These are phyloP conservation scores for Pelecanoides urinatrix DNA, from an alignment of 2,113 vertebrate species.

Conservation along the genomic window DNA sequence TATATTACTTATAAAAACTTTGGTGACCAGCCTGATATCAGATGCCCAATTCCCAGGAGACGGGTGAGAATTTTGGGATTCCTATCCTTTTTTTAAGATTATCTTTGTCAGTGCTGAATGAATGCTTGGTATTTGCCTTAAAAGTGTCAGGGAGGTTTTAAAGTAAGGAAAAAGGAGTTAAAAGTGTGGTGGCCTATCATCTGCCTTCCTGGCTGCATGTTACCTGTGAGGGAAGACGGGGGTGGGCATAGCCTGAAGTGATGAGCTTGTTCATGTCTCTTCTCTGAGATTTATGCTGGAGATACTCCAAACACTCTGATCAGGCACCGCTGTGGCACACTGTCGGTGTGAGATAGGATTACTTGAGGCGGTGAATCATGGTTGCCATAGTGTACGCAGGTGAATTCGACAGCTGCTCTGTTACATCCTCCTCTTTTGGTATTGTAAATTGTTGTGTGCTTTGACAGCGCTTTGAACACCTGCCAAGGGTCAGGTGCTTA, in stretches of 20 bases:
- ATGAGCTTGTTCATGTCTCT: constrained; percentile 79
- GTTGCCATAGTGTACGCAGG: fast-evolving
- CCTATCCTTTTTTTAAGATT: neutral
- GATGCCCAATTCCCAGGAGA: constrained; percentile 95
- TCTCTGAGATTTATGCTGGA: constrained; percentile 74
- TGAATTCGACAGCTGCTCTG: neutral
- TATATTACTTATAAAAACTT: constrained; percentile 99
- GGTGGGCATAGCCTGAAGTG: constrained; percentile 41
- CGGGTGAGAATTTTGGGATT: constrained; percentile 78
- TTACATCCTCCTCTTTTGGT: neutral
- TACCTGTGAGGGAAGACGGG: neutral
- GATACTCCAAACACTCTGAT: constrained; percentile 69
- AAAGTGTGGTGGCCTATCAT: fast-evolving
- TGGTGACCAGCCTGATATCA: constrained; percentile 97
- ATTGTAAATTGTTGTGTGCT: fast-evolving
- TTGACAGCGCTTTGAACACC: neutral
- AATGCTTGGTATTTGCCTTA: neutral
- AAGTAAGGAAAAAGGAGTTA: neutral
- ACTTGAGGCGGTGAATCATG: neutral
- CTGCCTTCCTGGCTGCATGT: fast-evolving
- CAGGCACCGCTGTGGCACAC: neutral
- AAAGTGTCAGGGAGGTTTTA: neutral
- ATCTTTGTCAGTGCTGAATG: neutral
- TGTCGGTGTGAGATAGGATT: neutral
- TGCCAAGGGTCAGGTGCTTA: neutral